Evolutionary conservation across 1,140 invertebrate genomes (phyloP), one percentile per base, ranked within the genome.

Genomic region (Heliothis virescens): DNA sequence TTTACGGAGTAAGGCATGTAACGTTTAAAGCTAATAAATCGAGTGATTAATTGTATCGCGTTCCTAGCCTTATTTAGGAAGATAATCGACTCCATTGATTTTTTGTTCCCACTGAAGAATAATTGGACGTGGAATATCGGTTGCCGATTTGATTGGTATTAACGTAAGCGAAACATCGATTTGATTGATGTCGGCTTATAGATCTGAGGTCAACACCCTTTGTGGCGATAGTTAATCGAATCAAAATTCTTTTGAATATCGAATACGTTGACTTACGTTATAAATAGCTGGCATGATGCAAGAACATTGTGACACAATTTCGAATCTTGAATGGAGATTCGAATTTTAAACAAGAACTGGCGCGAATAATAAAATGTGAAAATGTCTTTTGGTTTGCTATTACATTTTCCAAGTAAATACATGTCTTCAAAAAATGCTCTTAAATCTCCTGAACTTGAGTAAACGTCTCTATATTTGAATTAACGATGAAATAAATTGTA

Each of bases 401-500:
- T 26, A n/a, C 21, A 26, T 26, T 2, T 26, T 26, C 21, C 21
- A 26, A 1, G 1, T 26, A 26, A 26, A 26, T 26, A 26, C 21
- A 26, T 9, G 34, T 41, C 9, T 5, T 9, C 16, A 16, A 55
- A 18, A 18, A 57, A 18, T 48, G 41, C 18, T 9, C 29, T 16
- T 12, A 18, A n/a, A 47, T 41, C n/a, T 16, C 11, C 0, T 12
- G 47, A 3, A 15, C 52, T 53, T 13, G 9, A 12, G 52, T 13
- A 71, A 53, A 71, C 15, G 21, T 53, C 21, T 53, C 21, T 69
- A 69, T 53, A 52, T 71, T 18, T 29, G 52, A 2, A 53, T 53
- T 71, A 71, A 71, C 48, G 67, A 71, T 75, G 55, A 75, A 50
- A 75, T 75, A 75, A 75, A 75, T 75, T 62, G 15, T 75, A 11